A percentile compares a stretch with the other conserved stretches of the same genome.
These are phyloP conservation scores for Turritopsis dohrnii DNA, from an alignment of 30 jellyfish, hydroid and myxozoan species.

Conservation along the genomic window DNA sequence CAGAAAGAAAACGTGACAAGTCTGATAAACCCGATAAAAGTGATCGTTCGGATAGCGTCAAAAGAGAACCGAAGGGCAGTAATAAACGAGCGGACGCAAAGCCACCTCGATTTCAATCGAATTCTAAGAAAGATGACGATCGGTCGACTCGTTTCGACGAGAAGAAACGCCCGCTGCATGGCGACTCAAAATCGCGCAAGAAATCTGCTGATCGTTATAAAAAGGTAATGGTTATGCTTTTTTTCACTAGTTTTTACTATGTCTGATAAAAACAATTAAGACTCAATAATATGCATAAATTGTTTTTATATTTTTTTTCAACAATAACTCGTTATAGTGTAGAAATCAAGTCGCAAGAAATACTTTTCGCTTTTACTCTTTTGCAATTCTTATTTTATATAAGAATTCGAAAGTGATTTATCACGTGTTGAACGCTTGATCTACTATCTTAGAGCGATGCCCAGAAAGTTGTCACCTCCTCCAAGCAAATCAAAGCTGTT, in stretches of 20 bases:
- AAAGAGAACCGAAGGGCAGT: background rate
- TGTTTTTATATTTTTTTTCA: too few species aligned
- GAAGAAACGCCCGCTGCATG: background rate
- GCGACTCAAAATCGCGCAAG: background rate
- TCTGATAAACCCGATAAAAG: background rate
- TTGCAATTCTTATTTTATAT: too few species aligned
- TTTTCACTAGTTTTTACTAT: too few species aligned
- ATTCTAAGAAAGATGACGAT: conserved; percentile 14
- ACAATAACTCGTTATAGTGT: too few species aligned
- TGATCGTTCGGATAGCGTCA: background rate
- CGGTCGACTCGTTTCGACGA: background rate
- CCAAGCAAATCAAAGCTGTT: background rate
- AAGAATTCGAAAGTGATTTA: too few species aligned
- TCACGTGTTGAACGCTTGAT: too few species aligned
- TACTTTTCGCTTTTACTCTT: too few species aligned
- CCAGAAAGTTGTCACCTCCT: background rate
- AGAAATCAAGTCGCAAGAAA: too few species aligned
- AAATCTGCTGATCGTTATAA: background rate
- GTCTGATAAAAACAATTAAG: too few species aligned
- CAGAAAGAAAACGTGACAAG: background rate
- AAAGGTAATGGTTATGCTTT: background rate
- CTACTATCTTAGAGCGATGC: background rate
- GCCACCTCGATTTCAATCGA: conserved; percentile 30
- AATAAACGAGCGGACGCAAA: background rate
- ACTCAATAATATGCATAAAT: too few species aligned